These are phyloP conservation scores for Cavia porcellus DNA, from an alignment of 2,113 vertebrate species.

Conservation along the genomic window DNA sequence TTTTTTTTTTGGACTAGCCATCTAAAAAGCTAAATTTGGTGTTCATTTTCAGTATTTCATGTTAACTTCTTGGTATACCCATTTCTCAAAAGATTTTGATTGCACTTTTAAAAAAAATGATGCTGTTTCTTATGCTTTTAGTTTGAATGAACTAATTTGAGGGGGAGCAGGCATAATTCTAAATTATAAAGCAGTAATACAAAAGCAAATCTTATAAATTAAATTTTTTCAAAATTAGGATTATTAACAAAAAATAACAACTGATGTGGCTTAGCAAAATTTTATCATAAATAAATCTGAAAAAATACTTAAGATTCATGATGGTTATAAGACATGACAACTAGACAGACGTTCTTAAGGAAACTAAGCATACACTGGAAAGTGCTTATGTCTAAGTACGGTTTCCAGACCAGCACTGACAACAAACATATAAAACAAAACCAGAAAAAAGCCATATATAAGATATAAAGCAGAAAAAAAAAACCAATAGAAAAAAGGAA, in stretches of 20 bases:
- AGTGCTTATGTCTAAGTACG: neutral
- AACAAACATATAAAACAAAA: constrained; percentile 52
- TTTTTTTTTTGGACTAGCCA: neutral
- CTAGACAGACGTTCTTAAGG: constrained; percentile 65
- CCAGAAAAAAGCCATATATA: constrained; percentile 49
- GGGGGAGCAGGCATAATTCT: neutral
- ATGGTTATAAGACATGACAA: neutral
- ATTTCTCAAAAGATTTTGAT: neutral
- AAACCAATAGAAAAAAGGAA: neutral
- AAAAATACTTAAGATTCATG: neutral
- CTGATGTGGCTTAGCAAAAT: neutral
- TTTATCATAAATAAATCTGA: constrained; percentile 43
- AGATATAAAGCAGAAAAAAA: constrained; percentile 37
- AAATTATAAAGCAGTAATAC: constrained; percentile 35
- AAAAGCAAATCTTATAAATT: constrained; percentile 43
- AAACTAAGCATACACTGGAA: neutral
- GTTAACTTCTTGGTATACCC: neutral
- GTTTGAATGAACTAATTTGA: constrained; percentile 37
- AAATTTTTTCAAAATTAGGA: neutral
- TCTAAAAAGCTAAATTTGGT: constrained; percentile 43
- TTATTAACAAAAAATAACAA: neutral
- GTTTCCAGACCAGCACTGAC: constrained; percentile 72
- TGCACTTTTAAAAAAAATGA: neutral
- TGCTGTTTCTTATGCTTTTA: constrained; percentile 30
- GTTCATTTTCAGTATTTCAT: constrained; percentile 13